Conservation (phyloP, 1,140 invertebrate genomes). For the Scylla paramamosain region DNA sequence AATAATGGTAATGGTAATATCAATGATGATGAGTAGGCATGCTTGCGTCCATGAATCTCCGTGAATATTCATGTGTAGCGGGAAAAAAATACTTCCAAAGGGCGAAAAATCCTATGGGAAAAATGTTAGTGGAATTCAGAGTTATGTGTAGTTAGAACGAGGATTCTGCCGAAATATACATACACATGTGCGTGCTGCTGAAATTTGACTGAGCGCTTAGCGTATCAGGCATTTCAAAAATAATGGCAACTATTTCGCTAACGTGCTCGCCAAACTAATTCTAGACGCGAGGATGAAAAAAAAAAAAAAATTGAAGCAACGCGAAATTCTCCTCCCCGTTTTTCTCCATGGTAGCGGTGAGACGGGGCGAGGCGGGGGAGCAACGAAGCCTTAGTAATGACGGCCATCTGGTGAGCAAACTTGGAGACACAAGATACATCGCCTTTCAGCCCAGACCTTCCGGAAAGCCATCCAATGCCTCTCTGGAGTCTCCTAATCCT, state of each 20-base stretch:
- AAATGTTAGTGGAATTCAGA: neutral
- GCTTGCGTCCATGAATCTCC: neutral
- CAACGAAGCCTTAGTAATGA: neutral
- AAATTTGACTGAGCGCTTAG: neutral
- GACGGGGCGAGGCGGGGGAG: neutral
- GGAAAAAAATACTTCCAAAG: neutral
- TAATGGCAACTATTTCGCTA: neutral
- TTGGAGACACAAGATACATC: neutral
- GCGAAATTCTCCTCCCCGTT: neutral
- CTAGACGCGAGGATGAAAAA: neutral
- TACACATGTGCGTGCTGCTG: neutral
- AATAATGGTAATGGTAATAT: neutral
- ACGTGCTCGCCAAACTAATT: neutral
- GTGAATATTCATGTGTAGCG: neutral
- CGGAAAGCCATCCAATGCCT: neutral
- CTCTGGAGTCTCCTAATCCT: neutral
- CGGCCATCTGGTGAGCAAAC: neutral
- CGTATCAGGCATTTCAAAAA: neutral
- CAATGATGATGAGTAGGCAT: neutral
- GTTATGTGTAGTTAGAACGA: neutral
- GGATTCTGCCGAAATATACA: neutral
- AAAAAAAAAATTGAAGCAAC: neutral
- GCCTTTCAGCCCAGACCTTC: neutral
- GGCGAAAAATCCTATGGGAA: no score
- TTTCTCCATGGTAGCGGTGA: neutral